These are phyloP conservation scores for Pavo muticus DNA, from an alignment of 2,113 vertebrate species.

Conservation along the genomic window DNA sequence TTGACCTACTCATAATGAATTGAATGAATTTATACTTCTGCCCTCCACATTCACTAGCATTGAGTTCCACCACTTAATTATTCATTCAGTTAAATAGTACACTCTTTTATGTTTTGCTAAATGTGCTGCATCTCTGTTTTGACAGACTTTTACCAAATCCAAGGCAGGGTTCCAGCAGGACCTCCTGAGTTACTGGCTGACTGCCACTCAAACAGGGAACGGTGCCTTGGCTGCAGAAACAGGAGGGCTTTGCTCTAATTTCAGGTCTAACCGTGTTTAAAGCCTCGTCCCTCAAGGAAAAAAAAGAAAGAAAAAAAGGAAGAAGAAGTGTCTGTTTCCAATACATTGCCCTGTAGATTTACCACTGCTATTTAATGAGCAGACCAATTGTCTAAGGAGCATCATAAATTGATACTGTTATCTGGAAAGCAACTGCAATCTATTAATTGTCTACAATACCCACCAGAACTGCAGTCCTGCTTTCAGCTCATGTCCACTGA, in stretches of 20 bases:
- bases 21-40: constrained; percentile 13
- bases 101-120: constrained; percentile 39
- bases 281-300: not conserved
- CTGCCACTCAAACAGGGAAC: not conserved
- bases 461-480: not conserved
- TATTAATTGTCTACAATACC: not conserved
- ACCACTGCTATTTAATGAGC: not conserved
- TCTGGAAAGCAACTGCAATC: not conserved
- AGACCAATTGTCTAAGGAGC: not conserved
- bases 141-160: constrained; percentile 32
- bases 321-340: not conserved
- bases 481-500: not conserved
- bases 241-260: not conserved
- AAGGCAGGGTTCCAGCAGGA: constrained; percentile 45
- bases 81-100: constrained; percentile 21
- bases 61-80: not conserved
- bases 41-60: constrained; percentile 38
- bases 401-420: not conserved
- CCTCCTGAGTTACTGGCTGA: constrained; percentile 58
- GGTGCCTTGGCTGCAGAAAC: not conserved
- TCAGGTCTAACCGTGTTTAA: not conserved
- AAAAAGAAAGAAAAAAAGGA: not conserved
- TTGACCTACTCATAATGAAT: not conserved
- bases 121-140: constrained; percentile 45
- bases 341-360: not conserved